Percentiles rank a stretch among this genome's conserved stretches.
Evolutionary conservation across 2,888 invertebrate genomes (phyloP).

Genomic region (Stenotaenia linearis): DNA sequence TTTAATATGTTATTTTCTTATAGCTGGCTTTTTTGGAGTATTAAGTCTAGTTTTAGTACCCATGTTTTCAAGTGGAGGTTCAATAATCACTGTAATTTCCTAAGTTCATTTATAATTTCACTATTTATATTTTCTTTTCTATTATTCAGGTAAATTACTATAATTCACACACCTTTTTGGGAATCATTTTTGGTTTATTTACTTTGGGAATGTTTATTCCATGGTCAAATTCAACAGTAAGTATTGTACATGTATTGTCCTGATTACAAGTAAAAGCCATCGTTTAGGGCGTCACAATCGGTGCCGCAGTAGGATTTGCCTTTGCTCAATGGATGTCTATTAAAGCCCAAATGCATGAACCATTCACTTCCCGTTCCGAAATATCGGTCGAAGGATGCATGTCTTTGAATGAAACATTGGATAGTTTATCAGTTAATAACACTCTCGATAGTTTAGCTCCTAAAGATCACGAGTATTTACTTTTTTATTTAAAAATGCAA

Average conservation of each 20-base stretch:
- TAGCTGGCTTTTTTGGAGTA: not conserved
- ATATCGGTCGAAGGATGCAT: not conserved
- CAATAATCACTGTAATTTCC: not conserved
- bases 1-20: not conserved
- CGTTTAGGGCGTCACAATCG: not conserved
- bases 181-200: slow-evolving; percentile 59
- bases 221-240: slow-evolving; percentile 72
- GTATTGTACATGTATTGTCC: slow-evolving; percentile 28
- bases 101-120: not conserved
- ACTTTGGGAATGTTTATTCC: slow-evolving; percentile 83
- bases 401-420: not conserved
- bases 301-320: not conserved
- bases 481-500: not conserved
- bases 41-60: not conserved
- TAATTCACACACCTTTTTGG: not conserved
- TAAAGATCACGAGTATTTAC: not conserved
- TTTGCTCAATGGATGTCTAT: slow-evolving; percentile 1
- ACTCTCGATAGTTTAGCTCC: not conserved
- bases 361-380: not conserved
- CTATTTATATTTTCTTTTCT: not conserved
- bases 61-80: not conserved
- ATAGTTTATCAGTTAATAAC: not conserved
- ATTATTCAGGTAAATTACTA: not conserved
- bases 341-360: not conserved
- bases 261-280: not conserved